A percentile compares a stretch with the other conserved stretches of the same genome.
These are phyloP conservation scores for Phrynosoma platyrhinos DNA, from an alignment of 2,113 vertebrate genomes.

Conservation along the genomic window DNA sequence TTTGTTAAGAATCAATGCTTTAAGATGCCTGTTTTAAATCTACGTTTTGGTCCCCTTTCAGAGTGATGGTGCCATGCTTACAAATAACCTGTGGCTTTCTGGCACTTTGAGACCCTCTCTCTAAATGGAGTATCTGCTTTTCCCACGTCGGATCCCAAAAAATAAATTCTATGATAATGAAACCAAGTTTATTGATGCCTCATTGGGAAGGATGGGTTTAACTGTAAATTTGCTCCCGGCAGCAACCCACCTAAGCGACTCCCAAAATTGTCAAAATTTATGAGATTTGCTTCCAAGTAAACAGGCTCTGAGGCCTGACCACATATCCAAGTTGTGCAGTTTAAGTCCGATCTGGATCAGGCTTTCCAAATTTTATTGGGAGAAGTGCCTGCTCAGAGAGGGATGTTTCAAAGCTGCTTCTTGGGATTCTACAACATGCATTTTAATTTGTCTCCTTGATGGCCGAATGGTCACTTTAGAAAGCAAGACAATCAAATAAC, in stretches of 20 bases:
- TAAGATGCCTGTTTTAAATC: neutral
- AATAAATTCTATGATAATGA: too few relatives aligned
- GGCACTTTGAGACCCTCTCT: too few relatives aligned
- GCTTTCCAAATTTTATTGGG: neutral
- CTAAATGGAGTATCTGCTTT: too few relatives aligned
- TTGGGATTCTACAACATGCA: neutral
- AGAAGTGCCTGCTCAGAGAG: neutral
- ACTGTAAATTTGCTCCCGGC: too few relatives aligned
- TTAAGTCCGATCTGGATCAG: too few relatives aligned
- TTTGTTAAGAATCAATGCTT: neutral
- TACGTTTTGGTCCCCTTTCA: neutral
- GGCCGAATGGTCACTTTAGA: neutral
- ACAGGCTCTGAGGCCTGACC: too few relatives aligned
- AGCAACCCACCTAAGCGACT: too few relatives aligned
- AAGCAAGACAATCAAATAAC: neutral
- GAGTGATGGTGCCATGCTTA: neutral
- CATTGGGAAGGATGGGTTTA: neutral
- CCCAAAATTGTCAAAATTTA: too few relatives aligned
- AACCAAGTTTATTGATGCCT: neutral
- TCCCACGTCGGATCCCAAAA: too few relatives aligned
- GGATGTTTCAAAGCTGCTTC: neutral
- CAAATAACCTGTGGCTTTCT: neutral
- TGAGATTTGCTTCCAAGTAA: neutral
- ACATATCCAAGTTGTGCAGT: neutral
- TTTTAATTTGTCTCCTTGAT: neutral